phyloP scores from a whole-genome alignment of 2,888 invertebrate species.

The Fissipunctia ypsillon region DNA sequence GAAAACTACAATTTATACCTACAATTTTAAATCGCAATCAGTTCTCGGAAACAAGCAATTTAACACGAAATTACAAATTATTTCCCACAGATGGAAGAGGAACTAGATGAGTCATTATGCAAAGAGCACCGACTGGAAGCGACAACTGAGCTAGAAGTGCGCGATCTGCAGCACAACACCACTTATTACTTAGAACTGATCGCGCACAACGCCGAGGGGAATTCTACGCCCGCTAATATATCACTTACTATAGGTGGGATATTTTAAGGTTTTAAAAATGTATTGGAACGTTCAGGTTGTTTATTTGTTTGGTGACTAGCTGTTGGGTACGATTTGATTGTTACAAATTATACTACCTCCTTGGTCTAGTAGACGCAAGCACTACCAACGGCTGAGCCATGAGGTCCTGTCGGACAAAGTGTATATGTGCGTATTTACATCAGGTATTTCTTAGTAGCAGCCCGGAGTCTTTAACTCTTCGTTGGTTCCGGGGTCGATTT shows the following conservation, averaged over 20 bases:
- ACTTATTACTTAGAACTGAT: slow-evolving; percentile 81
- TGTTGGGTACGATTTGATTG: background rate
- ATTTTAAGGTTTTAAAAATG: background rate
- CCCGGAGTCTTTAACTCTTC: too few relatives aligned
- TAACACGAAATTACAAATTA: background rate
- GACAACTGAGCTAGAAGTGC: slow-evolving; percentile 72
- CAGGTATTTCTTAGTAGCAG: too few relatives aligned
- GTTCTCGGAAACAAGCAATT: background rate
- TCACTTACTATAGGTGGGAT: slow-evolving; percentile 69
- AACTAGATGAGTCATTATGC: slow-evolving; percentile 69
- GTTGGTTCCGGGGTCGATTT: too few relatives aligned
- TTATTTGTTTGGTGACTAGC: too few relatives aligned
- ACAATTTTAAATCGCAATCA: background rate
- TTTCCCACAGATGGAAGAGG: slow-evolving; percentile 57
- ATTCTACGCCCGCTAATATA: slow-evolving; percentile 77
- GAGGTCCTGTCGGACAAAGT: too few relatives aligned
- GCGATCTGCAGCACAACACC: slow-evolving; percentile 74
- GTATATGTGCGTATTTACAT: too few relatives aligned
- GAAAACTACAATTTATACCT: background rate
- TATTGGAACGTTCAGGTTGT: background rate
- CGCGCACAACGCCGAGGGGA: slow-evolving; percentile 83
- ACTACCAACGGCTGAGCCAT: too few relatives aligned
- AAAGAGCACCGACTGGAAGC: slow-evolving; percentile 68
- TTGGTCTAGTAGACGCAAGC: too few relatives aligned
- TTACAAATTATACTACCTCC: background rate